phyloP scores from a whole-genome alignment of 1,140 invertebrate species.

The Hesperophylax magnus region DNA sequence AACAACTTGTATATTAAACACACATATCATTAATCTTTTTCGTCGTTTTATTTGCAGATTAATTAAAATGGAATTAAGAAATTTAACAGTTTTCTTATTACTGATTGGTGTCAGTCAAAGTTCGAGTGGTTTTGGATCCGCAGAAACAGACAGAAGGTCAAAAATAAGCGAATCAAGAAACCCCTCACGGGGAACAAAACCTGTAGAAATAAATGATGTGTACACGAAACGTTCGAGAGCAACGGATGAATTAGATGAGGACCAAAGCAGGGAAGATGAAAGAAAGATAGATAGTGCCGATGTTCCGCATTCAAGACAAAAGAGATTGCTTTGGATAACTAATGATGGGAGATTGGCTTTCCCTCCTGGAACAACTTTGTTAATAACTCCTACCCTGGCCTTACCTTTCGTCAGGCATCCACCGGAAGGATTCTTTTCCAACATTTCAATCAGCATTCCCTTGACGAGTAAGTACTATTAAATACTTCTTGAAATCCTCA shows the following conservation, averaged over 20 bases:
- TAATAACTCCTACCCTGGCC: conserved; percentile 84
- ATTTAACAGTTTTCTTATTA: conserved; percentile 4
- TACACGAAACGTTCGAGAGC: neutral
- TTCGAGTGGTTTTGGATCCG: neutral
- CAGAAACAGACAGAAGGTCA: conserved; percentile 21
- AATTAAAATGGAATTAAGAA: conserved; percentile 14
- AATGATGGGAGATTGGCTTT: conserved; percentile 85
- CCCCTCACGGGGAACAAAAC: neutral
- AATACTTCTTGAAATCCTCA: too few species aligned
- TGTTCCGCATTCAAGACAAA: conserved; percentile 79
- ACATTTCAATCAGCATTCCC: conserved; percentile 88
- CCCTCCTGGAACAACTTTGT: conserved; percentile 84
- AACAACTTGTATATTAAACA: too few species aligned
- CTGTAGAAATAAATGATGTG: neutral
- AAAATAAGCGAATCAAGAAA: conserved; percentile 20
- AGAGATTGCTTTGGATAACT: conserved; percentile 86
- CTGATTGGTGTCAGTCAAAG: neutral
- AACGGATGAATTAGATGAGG: neutral
- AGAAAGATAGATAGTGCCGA: conserved; percentile 15
- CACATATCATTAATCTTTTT: neutral
- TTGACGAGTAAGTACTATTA: conserved; percentile 81
- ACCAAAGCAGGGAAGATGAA: neutral
- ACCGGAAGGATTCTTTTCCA: conserved; percentile 86
- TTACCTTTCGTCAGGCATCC: conserved; percentile 88
- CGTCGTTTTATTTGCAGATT: conserved; percentile 38